Conservation (phyloP, 2,113 vertebrate genomes). For the Synodontis membranacea region DNA sequence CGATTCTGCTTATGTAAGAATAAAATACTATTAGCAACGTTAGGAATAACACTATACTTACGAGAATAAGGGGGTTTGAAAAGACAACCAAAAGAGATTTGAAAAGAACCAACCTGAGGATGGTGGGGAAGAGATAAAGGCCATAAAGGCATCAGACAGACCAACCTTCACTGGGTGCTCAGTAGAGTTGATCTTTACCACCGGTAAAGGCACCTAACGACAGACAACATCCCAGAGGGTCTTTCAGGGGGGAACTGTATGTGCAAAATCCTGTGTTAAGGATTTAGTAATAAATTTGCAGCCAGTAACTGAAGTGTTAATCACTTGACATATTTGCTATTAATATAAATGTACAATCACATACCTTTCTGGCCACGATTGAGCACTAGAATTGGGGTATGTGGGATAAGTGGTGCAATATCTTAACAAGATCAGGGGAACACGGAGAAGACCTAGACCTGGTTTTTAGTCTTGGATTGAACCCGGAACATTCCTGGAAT, state of each 20-base stretch:
- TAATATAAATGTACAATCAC: not conserved
- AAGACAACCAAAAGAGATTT: not conserved
- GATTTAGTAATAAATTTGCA: not conserved
- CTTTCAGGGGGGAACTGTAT: not conserved
- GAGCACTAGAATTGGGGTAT: not conserved
- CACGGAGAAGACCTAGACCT: not conserved
- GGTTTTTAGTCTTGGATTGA: slow-evolving; percentile 1
- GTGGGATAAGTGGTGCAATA: not conserved
- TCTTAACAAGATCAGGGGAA: slow-evolving; percentile 11
- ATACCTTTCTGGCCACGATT: not conserved
- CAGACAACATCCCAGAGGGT: slow-evolving; percentile 21
- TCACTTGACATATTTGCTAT: slow-evolving; percentile 22
- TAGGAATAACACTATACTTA: not conserved
- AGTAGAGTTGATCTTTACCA: slow-evolving; percentile 82
- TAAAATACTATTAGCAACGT: not conserved
- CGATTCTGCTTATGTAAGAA: slow-evolving; percentile 68
- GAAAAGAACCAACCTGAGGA: slow-evolving; percentile 75
- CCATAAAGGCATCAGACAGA: slow-evolving; percentile 93
- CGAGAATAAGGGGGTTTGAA: not conserved
- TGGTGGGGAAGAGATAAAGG: slow-evolving; percentile 70
- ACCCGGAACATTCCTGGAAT: slow-evolving; percentile 20
- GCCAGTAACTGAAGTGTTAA: not conserved
- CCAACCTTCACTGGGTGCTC: slow-evolving; percentile 94
- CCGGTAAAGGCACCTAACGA: slow-evolving; percentile 82
- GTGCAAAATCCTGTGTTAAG: slow-evolving; percentile 17